Percentiles rank a stretch among this genome's conserved stretches.
Evolutionary conservation across 2,888 invertebrate genomes (phyloP).

Genomic region (Heliconius charithonia): DNA sequence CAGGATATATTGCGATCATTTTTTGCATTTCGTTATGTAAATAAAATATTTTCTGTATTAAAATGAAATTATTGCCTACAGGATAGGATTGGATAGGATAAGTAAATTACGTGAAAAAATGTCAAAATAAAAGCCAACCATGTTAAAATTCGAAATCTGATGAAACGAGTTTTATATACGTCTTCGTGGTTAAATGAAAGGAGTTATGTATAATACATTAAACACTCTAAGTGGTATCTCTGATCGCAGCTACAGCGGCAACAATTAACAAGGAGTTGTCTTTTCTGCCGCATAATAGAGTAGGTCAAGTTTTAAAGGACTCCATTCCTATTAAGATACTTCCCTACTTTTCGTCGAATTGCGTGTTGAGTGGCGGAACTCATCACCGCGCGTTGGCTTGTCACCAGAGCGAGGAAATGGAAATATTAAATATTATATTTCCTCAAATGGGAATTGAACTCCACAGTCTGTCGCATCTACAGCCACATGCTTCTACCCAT

Average conservation of each 20-base stretch:
- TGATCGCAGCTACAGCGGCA: too few relatives aligned
- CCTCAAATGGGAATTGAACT: background rate
- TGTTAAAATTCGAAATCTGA: background rate
- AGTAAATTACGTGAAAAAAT: background rate
- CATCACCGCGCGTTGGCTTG: too few relatives aligned
- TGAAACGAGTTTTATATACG: background rate
- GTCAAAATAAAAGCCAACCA: background rate
- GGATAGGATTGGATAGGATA: background rate
- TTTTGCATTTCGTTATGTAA: constrained; percentile 8
- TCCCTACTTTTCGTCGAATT: too few relatives aligned
- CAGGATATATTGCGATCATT: background rate
- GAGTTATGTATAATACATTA: too few relatives aligned
- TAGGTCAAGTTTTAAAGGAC: too few relatives aligned
- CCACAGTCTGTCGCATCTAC: background rate
- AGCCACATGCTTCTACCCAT: background rate
- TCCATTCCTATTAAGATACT: too few relatives aligned
- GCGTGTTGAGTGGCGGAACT: too few relatives aligned
- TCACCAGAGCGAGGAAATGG: too few relatives aligned
- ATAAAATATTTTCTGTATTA: background rate
- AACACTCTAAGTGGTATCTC: too few relatives aligned
- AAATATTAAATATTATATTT: background rate
- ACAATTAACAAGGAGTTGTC: too few relatives aligned
- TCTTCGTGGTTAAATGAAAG: too few relatives aligned
- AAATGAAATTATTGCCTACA: constrained; percentile 6
- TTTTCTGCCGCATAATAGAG: too few relatives aligned